A percentile compares a stretch with the other conserved stretches of the same genome.
phyloP scores from a whole-genome alignment of 2,797 vertebrate genomes.

The Melanogrammus aeglefinus region DNA sequence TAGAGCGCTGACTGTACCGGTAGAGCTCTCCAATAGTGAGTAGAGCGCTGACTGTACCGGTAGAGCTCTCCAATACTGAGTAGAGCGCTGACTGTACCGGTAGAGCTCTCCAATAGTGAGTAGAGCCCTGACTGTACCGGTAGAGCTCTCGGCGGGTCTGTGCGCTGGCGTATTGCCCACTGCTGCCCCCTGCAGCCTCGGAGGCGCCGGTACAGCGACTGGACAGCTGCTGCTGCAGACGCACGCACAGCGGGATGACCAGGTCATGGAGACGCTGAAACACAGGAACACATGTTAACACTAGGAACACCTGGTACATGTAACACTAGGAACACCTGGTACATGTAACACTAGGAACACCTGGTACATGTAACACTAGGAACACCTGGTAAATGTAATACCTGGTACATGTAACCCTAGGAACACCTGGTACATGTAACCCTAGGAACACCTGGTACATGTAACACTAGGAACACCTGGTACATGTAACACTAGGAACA shows the following conservation, averaged over 20 bases:
- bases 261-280: constrained; percentile 83
- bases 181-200: constrained; percentile 56
- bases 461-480: no score
- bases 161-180: constrained; percentile 75
- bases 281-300: not conserved
- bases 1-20: no score
- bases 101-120: not conserved
- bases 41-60: constrained; percentile 49
- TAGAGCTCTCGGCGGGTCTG: constrained; percentile 80
- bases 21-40: not conserved
- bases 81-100: no score
- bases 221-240: constrained; percentile 79
- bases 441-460: no score
- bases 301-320: no score
- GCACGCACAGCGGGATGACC: constrained; percentile 79
- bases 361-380: no score
- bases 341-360: no score
- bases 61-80: constrained; percentile 71
- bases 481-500: no score
- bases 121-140: constrained; percentile 48
- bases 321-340: no score
- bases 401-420: no score
- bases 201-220: constrained; percentile 45
- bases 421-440: no score
- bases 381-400: no score